Conservation (phyloP, 2,113 vertebrate genomes). For the Menura novaehollandiae region DNA sequence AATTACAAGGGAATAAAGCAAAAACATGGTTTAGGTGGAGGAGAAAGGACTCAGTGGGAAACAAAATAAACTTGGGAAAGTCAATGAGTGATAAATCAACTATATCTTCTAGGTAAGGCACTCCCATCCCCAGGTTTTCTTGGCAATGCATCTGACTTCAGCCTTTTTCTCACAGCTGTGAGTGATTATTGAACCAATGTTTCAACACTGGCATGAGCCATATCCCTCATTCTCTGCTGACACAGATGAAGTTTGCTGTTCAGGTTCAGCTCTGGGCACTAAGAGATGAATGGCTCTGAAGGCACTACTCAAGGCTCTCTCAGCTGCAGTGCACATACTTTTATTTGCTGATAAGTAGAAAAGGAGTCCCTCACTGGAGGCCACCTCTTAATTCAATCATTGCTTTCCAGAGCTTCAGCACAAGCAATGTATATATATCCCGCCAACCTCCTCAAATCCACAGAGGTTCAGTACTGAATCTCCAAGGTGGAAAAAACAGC, state of each 20-base stretch:
- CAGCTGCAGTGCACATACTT: background rate
- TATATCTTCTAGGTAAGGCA: background rate
- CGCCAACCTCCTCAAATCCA: background rate
- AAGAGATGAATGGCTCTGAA: constrained; percentile 6
- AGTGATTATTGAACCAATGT: background rate
- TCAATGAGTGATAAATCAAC: background rate
- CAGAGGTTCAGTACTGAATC: background rate
- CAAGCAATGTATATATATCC: background rate
- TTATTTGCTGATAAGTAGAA: background rate
- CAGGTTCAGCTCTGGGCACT: background rate
- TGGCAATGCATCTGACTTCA: background rate
- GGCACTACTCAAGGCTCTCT: background rate
- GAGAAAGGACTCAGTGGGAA: background rate
- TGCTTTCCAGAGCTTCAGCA: background rate
- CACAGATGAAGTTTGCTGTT: background rate
- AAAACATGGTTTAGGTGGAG: background rate
- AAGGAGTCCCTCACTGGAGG: background rate
- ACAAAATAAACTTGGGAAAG: background rate
- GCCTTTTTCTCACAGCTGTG: background rate
- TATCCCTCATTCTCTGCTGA: background rate
- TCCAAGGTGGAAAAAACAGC: background rate
- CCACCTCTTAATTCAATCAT: background rate
- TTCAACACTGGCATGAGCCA: background rate
- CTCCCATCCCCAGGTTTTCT: background rate
- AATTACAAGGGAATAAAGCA: background rate